Base-by-base conservation (phyloP, 1,140 invertebrate species). In the Papilio polyxenes region DNA sequence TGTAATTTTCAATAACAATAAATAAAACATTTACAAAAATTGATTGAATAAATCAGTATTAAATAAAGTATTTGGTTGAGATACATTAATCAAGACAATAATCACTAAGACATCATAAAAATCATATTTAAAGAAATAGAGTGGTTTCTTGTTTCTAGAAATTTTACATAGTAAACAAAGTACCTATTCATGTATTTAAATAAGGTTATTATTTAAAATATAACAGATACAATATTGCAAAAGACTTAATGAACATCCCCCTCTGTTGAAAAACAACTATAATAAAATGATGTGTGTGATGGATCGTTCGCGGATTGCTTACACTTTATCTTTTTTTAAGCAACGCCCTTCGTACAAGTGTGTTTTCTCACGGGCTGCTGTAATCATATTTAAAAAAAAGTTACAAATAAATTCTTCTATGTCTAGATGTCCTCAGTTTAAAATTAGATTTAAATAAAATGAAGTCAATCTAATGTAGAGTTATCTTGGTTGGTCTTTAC, bases 231-330 rank as follows among this genome's bases (percentile, higher is more conserved):
- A 31, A 31, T 69, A 69, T 31, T 69, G 37, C 5, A 69, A 31
- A 31, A 69, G 20, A 69, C 62, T 31, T 72, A 72, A 72, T 72
- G 72, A 86, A 86, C 83, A 86, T 86, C 83, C 87, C 83, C 23
- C 20, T 79, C 31, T 7, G 74, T 84, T 83, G 83, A 89, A 89
- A 87, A 88, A 91, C 90, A 88, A 89, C 81, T 87, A 87, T 84
- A 91, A 87, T 91, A 91, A 91, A 90, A 88, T 91, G 89, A 87
- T 87, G 80, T 83, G 53, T 62, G 86, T 91, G 91, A 91, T 89
- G 87, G 90, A 92, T 93, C 83, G 89, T 83, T 44, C 62, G 80
- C 83, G 81, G 75, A 83, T 86, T 79, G 75, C 75, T 82, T 81
- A 83, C 83, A 88, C 84, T 76, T 83, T 82, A 44, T 65, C 78